Conservation (phyloP, 2,797 vertebrate genomes). For the Chloroceryle amazona region DNA sequence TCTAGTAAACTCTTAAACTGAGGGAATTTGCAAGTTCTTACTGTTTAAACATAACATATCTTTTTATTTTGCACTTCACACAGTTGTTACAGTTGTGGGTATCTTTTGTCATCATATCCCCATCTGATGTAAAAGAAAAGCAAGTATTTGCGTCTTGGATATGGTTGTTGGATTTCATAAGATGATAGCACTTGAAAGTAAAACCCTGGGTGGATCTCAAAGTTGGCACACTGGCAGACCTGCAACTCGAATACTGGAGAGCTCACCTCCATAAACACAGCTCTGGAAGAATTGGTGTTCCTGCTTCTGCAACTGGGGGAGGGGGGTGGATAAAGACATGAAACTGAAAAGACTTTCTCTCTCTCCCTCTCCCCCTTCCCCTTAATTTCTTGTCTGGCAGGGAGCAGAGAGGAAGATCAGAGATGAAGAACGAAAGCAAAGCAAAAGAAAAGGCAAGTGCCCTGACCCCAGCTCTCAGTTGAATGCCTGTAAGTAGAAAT, state of each 20-base stretch:
- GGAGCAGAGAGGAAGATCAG: conserved; percentile 98
- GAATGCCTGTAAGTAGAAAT: conserved; percentile 79
- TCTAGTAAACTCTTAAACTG: background rate
- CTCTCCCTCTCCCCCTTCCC: background rate
- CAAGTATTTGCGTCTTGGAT: background rate
- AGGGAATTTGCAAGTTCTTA: background rate
- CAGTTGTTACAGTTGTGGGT: background rate
- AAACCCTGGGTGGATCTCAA: background rate
- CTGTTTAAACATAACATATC: background rate
- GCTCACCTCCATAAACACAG: background rate
- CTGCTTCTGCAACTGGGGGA: background rate
- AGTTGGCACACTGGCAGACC: background rate
- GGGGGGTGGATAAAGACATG: background rate
- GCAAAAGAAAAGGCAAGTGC: conserved; percentile 96
- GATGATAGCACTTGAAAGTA: background rate
- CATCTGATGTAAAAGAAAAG: background rate
- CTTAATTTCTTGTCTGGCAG: conserved; percentile 55
- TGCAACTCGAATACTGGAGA: rapidly evolving
- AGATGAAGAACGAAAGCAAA: conserved; percentile 98
- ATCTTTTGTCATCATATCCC: background rate
- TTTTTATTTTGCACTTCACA: background rate
- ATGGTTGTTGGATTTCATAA: background rate
- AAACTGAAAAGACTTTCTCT: background rate
- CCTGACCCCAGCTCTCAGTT: conserved; percentile 84
- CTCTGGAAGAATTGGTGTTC: background rate